These are phyloP conservation scores for Ceramica pisi DNA, from an alignment of 2,888 invertebrate species.

Conservation along the genomic window DNA sequence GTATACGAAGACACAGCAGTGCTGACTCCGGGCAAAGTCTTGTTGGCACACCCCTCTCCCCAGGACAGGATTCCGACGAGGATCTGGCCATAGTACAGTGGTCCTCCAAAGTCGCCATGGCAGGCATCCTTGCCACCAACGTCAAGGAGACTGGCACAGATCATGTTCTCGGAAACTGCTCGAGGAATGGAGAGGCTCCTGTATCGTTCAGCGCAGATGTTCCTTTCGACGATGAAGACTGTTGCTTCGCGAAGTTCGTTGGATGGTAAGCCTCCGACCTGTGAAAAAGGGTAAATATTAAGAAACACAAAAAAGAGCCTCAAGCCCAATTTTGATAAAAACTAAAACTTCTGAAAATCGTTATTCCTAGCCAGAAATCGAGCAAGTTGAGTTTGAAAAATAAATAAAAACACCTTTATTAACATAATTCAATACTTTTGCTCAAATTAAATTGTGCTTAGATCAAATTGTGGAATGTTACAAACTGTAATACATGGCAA, in stretches of 20 bases:
- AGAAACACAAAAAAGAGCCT: no score
- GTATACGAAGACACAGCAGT: conserved; percentile 78
- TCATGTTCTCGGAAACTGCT: conserved; percentile 76
- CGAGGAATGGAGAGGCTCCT: conserved; percentile 26
- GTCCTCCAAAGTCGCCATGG: conserved; percentile 88
- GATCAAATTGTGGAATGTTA: no score
- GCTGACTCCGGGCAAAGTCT: conserved; percentile 84
- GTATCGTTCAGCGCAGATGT: conserved; percentile 38
- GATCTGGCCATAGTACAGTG: conserved; percentile 79
- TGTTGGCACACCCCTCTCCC: conserved; percentile 84
- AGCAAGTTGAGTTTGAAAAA: no score
- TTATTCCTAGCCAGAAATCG: no score
- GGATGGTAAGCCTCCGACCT: conserved; percentile 41
- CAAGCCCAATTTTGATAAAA: no score
- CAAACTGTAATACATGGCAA: no score
- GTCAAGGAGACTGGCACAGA: conserved; percentile 76
- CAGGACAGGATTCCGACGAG: conserved; percentile 86
- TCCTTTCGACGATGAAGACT: conserved; percentile 30
- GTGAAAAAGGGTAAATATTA: no score
- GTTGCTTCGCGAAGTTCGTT: conserved; percentile 20
- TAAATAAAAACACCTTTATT: no score
- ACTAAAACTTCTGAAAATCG: no score
- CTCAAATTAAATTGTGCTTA: no score
- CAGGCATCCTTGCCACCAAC: conserved; percentile 75
- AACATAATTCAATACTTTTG: no score